These are phyloP conservation scores for Drosophila cracens DNA, from an alignment of 2,888 invertebrate species.

Conservation along the genomic window DNA sequence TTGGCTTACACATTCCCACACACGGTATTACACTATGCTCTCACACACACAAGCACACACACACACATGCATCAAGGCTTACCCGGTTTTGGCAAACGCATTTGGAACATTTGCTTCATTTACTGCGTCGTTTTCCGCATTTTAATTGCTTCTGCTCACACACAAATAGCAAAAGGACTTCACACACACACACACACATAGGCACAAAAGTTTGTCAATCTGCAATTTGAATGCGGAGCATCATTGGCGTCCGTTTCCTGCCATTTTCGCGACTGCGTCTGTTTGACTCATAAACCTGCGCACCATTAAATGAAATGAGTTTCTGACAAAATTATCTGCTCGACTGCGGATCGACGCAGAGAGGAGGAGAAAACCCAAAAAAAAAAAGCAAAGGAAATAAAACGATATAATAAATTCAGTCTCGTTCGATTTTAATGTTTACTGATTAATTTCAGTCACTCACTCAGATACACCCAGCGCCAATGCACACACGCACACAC, in stretches of 20 bases:
- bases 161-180: conserved; percentile 41
- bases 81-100: conserved; percentile 74
- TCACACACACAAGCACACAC: conserved; percentile 19
- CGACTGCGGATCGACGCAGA: conserved; percentile 25
- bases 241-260: conserved; percentile 67
- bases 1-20: conserved; percentile 62
- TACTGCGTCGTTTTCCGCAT: conserved; percentile 81
- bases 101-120: conserved; percentile 79
- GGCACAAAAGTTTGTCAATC: conserved; percentile 73
- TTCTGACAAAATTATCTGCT: conserved; percentile 75
- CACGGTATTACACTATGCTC: conserved; percentile 22
- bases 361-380: conserved; percentile 7
- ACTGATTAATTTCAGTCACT: conserved; percentile 61
- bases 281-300: conserved; percentile 76
- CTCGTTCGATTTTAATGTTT: conserved; percentile 69
- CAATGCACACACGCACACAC: background rate
- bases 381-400: background rate
- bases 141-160: conserved; percentile 78
- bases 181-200: conserved; percentile 35
- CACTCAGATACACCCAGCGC: conserved; percentile 6
- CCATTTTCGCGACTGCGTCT: conserved; percentile 44
- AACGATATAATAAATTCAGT: conserved; percentile 9
- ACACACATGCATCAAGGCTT: conserved; percentile 27
- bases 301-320: conserved; percentile 79
- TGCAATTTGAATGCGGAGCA: conserved; percentile 77